A percentile compares a stretch with the other conserved stretches of the same genome.
Evolutionary conservation across 2,888 invertebrate species (phyloP).

Genomic region (Acleris literana): DNA sequence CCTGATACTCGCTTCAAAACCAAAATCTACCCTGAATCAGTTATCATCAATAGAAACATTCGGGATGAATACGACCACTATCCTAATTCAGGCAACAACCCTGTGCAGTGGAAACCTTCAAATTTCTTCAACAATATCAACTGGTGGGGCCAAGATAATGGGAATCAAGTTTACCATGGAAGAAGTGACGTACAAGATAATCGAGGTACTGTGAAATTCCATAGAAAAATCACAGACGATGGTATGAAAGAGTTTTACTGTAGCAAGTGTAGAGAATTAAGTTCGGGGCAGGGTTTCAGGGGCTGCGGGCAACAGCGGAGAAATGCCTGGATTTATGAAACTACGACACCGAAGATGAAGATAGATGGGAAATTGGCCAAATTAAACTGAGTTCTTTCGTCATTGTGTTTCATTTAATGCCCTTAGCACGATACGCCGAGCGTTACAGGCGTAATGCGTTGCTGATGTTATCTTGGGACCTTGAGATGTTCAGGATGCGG

Average conservation of each 20-base stretch:
- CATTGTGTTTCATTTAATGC: slow-evolving; percentile 67
- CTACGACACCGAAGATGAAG: slow-evolving; percentile 71
- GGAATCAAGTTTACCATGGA: slow-evolving; percentile 48
- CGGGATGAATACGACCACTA: slow-evolving; percentile 66
- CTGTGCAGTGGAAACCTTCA: slow-evolving; percentile 71
- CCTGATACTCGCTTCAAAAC: slow-evolving; percentile 64
- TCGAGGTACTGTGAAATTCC: slow-evolving; percentile 53
- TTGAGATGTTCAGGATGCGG: slow-evolving; percentile 52
- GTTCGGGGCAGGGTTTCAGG: slow-evolving; percentile 46
- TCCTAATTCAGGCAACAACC: slow-evolving; percentile 60
- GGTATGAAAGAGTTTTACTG: slow-evolving; percentile 73
- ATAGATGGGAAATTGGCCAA: slow-evolving; percentile 78
- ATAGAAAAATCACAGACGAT: slow-evolving; percentile 65
- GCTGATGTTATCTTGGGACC: slow-evolving; percentile 66
- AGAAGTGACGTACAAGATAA: slow-evolving; percentile 52
- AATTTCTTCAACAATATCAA: slow-evolving; percentile 71
- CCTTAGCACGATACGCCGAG: slow-evolving; percentile 31
- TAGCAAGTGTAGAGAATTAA: slow-evolving; percentile 67
- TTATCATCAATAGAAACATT: slow-evolving; percentile 60
- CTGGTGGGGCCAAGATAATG: slow-evolving; percentile 59
- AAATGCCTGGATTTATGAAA: slow-evolving; percentile 57
- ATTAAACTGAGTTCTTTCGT: slow-evolving; percentile 70
- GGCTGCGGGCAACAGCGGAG: slow-evolving; percentile 56
- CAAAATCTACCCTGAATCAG: slow-evolving; percentile 55
- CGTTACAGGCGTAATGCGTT: slow-evolving; percentile 40